These are phyloP conservation scores for Drosophila grimshawi DNA, from an alignment of 1,140 invertebrate species.

Conservation along the genomic window DNA sequence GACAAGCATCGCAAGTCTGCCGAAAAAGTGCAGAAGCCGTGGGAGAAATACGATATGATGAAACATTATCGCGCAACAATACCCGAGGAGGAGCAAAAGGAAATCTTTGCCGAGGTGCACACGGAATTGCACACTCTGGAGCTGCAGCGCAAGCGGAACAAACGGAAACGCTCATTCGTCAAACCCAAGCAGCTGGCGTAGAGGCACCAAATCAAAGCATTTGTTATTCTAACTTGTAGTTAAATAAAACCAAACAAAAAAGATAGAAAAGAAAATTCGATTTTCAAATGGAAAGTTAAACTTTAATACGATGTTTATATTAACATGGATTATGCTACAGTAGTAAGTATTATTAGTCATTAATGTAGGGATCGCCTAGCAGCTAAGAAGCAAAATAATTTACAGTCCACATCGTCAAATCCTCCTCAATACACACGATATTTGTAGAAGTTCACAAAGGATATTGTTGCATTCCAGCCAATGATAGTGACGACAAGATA, in stretches of 20 bases:
- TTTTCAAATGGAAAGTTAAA: constrained; percentile 32
- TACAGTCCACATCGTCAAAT: constrained; percentile 48
- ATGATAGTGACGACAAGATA: constrained; percentile 92
- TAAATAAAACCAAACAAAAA: constrained; percentile 43
- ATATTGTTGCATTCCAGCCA: constrained; percentile 90
- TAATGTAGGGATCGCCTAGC: constrained; percentile 45
- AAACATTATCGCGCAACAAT: constrained; percentile 94
- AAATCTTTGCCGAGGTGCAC: constrained; percentile 94
- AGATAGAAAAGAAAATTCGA: neutral
- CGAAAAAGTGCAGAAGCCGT: constrained; percentile 88
- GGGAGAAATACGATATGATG: constrained; percentile 97
- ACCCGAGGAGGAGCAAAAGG: constrained; percentile 93
- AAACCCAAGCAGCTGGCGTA: constrained; percentile 87
- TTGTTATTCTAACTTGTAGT: constrained; percentile 59
- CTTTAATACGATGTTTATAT: constrained; percentile 32
- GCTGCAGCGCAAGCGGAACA: constrained; percentile 87
- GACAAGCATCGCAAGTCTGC: constrained; percentile 87
- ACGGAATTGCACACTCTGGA: constrained; percentile 90
- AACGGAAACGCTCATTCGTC: constrained; percentile 88
- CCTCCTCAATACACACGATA: constrained; percentile 87
- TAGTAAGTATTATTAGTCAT: constrained; percentile 65
- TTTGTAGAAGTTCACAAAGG: constrained; percentile 92
- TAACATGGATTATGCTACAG: constrained; percentile 49
- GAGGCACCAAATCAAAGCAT: constrained; percentile 6
- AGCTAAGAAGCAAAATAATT: constrained; percentile 73